Conservation (phyloP, 2,888 invertebrate species). For the Conistra vaccinii region DNA sequence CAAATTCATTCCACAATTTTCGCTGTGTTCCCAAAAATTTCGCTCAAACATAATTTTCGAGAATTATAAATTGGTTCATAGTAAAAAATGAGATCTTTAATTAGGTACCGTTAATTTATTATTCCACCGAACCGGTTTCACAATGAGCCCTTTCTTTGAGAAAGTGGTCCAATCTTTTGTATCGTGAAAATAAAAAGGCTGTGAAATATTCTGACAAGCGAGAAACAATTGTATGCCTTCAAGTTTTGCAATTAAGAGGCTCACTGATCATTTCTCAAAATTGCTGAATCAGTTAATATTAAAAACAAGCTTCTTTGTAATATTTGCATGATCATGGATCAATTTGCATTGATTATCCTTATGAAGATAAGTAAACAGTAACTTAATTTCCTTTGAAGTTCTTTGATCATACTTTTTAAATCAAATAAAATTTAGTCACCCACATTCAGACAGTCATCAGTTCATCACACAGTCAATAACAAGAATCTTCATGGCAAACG, state of each 20-base stretch:
- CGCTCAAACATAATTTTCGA: conserved; percentile 50
- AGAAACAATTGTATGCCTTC: conserved; percentile 67
- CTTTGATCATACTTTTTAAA: not conserved
- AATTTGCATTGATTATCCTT: conserved; percentile 38
- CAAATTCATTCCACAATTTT: conserved; percentile 11
- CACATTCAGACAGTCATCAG: too few relatives aligned
- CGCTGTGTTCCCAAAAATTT: conserved; percentile 25
- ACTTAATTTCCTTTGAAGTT: not conserved
- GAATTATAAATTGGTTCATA: conserved; percentile 67
- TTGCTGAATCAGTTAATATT: conserved; percentile 61
- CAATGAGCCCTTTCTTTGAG: conserved; percentile 71
- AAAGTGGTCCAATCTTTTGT: conserved; percentile 78
- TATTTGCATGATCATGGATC: conserved; percentile 54
- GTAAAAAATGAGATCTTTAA: conserved; percentile 71
- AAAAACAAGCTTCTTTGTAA: conserved; percentile 40
- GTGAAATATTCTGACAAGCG: conserved; percentile 71
- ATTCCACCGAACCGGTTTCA: conserved; percentile 73
- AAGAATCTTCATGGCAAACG: not conserved
- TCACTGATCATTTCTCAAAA: conserved; percentile 62
- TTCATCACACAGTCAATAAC: not conserved
- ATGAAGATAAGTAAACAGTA: conserved; percentile 7
- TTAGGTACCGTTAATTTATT: conserved; percentile 76
- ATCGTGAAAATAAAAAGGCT: conserved; percentile 72
- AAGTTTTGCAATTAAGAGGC: conserved; percentile 71
- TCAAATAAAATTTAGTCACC: not conserved